These are phyloP conservation scores for Notolepis coatsorum DNA, from an alignment of 2,797 vertebrate species.

Conservation along the genomic window DNA sequence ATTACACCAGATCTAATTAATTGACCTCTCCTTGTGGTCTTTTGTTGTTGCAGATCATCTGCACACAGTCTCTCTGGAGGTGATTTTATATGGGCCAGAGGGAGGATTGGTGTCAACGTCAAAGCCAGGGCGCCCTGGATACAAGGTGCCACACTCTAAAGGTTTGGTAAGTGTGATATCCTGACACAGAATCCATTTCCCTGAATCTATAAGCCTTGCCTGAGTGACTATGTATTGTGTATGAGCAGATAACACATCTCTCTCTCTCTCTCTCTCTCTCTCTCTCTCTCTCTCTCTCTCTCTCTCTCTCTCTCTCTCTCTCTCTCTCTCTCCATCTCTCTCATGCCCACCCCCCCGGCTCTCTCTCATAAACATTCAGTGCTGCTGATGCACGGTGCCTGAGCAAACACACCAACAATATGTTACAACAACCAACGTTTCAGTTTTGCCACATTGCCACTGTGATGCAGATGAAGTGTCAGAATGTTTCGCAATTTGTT, in stretches of 20 bases:
- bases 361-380: slow-evolving; percentile 57
- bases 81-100: slow-evolving; percentile 62
- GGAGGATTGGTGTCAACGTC: slow-evolving; percentile 66
- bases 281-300: slow-evolving; percentile 11
- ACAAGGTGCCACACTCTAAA: slow-evolving; percentile 66
- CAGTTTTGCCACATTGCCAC: slow-evolving; percentile 65
- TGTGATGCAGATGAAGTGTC: slow-evolving; percentile 73
- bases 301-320: slow-evolving; percentile 9
- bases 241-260: slow-evolving; percentile 71
- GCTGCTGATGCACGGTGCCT: slow-evolving; percentile 66
- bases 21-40: slow-evolving; percentile 64
- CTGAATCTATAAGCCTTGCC: slow-evolving; percentile 76
- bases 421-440: slow-evolving; percentile 68
- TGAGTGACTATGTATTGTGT: slow-evolving; percentile 71
- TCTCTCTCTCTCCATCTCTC: slow-evolving; percentile 2
- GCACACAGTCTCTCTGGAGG: slow-evolving; percentile 58
- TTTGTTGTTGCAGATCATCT: slow-evolving; percentile 61
- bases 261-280: slow-evolving; percentile 35
- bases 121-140: slow-evolving; percentile 58
- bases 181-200: slow-evolving; percentile 75
- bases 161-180: slow-evolving; percentile 71
- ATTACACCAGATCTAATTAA: slow-evolving; percentile 70
- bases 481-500: slow-evolving; percentile 66
- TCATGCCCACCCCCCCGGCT: background rate
- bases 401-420: slow-evolving; percentile 70